Percentiles rank a stretch among this genome's conserved stretches.
These are phyloP conservation scores for Pachyrhynchus sulphureomaculatus DNA, from an alignment of 1,140 invertebrate genomes.

Conservation along the genomic window DNA sequence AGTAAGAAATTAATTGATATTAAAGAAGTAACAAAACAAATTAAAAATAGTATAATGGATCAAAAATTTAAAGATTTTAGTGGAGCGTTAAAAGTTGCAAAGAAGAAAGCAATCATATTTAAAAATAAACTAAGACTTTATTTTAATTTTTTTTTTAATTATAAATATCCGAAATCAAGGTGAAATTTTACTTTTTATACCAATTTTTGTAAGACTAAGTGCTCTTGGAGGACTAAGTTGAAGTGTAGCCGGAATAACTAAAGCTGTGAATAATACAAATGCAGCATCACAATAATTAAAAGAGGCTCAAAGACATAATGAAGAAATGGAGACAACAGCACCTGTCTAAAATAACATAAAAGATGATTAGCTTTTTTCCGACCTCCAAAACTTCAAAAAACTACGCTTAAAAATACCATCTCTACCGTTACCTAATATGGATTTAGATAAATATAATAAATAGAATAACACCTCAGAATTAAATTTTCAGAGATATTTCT, in stretches of 20 bases:
- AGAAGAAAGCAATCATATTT: too few relatives aligned
- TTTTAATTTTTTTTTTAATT: too few relatives aligned
- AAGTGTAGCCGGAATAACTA: conserved; percentile 43
- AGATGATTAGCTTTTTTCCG: neutral
- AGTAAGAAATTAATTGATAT: too few relatives aligned
- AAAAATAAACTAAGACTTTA: too few relatives aligned
- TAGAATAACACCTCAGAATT: conserved; percentile 35
- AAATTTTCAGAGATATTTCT: conserved; percentile 44
- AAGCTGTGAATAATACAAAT: conserved; percentile 45
- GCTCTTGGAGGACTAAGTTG: conserved; percentile 45
- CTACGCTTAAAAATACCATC: conserved; percentile 11
- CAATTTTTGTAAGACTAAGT: conserved; percentile 48
- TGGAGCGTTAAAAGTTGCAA: too few relatives aligned
- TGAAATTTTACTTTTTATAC: conserved; percentile 43
- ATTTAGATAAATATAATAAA: conserved; percentile 36
- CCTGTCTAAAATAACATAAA: conserved; percentile 14
- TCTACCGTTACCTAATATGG: conserved; percentile 35
- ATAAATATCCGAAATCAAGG: too few relatives aligned
- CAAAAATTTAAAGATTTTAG: too few relatives aligned
- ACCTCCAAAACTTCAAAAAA: conserved; percentile 13
- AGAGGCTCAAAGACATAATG: conserved; percentile 45
- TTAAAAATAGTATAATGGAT: too few relatives aligned
- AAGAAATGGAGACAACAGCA: conserved; percentile 43
- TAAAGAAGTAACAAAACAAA: too few relatives aligned
- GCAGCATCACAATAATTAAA: conserved; percentile 39